These are phyloP conservation scores for Clarias fuscus DNA, from an alignment of 2,797 vertebrate genomes.

Conservation along the genomic window DNA sequence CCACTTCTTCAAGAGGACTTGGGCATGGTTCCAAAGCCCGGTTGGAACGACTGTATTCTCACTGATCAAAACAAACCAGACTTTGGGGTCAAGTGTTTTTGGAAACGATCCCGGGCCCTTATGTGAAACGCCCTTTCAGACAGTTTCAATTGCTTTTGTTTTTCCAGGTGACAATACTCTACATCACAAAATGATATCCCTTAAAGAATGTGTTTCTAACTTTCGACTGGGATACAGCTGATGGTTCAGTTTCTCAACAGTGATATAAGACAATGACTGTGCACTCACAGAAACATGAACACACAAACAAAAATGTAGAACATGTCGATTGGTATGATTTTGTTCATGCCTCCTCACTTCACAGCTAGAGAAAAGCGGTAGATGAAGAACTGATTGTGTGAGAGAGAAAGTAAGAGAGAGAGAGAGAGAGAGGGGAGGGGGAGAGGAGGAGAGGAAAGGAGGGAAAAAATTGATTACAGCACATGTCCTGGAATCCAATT, in stretches of 20 bases:
- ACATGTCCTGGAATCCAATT: conserved; percentile 73
- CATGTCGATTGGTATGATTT: conserved; percentile 61
- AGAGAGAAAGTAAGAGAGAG: conserved; percentile 44
- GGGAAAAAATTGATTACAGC: conserved; percentile 68
- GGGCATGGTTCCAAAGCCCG: too few species aligned
- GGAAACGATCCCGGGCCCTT: too few species aligned
- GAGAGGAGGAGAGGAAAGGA: conserved; percentile 31
- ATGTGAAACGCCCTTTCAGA: background rate
- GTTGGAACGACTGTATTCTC: too few species aligned
- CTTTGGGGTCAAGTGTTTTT: too few species aligned
- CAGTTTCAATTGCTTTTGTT: background rate
- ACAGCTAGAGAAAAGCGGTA: conserved; percentile 50
- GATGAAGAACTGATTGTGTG: conserved; percentile 44
- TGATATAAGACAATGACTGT: background rate
- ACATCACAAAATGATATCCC: background rate
- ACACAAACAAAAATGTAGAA: conserved; percentile 39
- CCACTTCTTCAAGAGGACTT: too few species aligned
- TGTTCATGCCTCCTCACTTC: conserved; percentile 49
- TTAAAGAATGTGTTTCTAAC: background rate
- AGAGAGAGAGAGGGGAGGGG: conserved; percentile 30
- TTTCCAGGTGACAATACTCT: background rate
- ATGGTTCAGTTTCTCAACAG: background rate
- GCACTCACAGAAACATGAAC: background rate
- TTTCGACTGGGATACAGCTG: background rate
- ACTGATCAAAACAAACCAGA: too few species aligned